Conservation (phyloP, 2,888 invertebrate species). For the Noctua comes region DNA sequence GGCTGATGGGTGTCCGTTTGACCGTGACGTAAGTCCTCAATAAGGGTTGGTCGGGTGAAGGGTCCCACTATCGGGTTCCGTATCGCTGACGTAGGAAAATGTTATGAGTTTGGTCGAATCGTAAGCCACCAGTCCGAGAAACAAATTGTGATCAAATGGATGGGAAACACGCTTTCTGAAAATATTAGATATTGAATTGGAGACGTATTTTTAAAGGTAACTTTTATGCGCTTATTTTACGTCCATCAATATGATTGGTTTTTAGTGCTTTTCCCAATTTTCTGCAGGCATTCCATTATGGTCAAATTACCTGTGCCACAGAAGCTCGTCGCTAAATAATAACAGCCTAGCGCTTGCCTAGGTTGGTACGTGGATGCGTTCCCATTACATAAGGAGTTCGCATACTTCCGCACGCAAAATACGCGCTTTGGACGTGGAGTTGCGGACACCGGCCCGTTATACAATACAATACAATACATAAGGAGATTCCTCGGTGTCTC, state of each 20-base stretch:
- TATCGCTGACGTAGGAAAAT: constrained; percentile 54
- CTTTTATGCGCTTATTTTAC: neutral
- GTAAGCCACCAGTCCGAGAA: constrained; percentile 43
- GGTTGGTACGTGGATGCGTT: no score
- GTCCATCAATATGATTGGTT: neutral
- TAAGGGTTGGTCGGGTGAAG: constrained; percentile 45
- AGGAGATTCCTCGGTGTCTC: no score
- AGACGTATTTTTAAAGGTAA: neutral
- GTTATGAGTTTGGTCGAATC: constrained; percentile 45
- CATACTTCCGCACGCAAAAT: no score
- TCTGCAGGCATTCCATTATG: neutral
- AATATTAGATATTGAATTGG: constrained; percentile 17
- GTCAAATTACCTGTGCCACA: neutral
- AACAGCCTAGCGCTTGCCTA: no score
- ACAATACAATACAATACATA: no score
- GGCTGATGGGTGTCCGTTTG: constrained; percentile 54
- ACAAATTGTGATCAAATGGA: constrained; percentile 51
- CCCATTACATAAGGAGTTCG: neutral
- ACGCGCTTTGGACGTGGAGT: no score
- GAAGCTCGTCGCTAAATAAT: neutral
- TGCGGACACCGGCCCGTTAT: no score
- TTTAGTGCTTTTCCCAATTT: neutral
- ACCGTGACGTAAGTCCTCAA: constrained; percentile 54
- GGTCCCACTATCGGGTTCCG: constrained; percentile 45
- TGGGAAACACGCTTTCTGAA: constrained; percentile 8